Evolutionary conservation across 2,797 vertebrate genomes (phyloP), one percentile per base, ranked within the genome.

Genomic region (Falco peregrinus): DNA sequence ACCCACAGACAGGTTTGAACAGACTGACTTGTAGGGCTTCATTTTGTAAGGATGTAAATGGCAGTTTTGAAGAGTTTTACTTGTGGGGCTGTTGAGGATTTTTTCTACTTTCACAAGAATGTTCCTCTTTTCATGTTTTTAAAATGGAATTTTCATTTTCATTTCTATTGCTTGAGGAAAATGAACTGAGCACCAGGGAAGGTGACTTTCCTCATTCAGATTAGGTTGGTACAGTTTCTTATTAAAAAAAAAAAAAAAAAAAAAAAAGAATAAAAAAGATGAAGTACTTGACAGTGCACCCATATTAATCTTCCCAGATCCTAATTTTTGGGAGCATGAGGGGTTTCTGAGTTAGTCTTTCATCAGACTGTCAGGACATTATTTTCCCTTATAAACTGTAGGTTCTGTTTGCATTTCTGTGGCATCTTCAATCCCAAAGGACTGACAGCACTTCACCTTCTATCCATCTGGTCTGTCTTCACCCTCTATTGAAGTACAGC

Each of bases 121-220:
- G 71, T 82, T 91, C 74, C 19, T 78, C 22, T 75, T 89, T 60
- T 81, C 67, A 50, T 91, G 51, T 78, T 96, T 95, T 95, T 70
- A 67, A 78, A 92, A 90, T 88, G 65, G 80, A 94, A 90, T 94
- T 95, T 96, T 91, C 28, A 68, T 94, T 97, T 94, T 96, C 57
- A 73, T 83, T 94, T 90, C 76, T 92, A 45, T 76, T 94, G 53
- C 91, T 94, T 71, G 57, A 95, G 54, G 29, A 85, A 75, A 82
- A 56, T 88, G 47, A 96, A 95, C 26, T 9, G 50, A 93, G 59
- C 45, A 85, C 54, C 39, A 56, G 76, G 51, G 61, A 95, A 96
- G 86, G 86, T 93, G 89, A 95, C 90, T 94, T 95, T 89, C 77
- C 39, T 92, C 64, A 90, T 93, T 88, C 43, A 45, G 82, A 92